Evolutionary conservation across 2,888 invertebrate species (phyloP).

Genomic region (Cosmopolites sordidus): DNA sequence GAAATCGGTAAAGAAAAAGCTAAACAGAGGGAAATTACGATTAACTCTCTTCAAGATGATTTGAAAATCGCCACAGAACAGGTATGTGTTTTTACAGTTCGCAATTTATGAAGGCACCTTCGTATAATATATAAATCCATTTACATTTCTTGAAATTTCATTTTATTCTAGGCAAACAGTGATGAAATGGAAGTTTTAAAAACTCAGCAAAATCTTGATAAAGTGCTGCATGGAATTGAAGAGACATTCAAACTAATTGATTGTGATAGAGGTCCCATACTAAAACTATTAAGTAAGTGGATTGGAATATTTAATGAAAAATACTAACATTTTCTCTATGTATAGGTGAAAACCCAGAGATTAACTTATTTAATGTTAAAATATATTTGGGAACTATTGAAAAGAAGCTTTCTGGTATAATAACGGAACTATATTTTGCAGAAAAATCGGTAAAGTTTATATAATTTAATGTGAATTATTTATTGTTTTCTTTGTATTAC

Average conservation of each 20-base stretch:
- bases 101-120: too few relatives aligned
- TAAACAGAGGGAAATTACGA: conserved; percentile 57
- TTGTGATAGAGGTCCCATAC: conserved; percentile 69
- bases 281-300: conserved; percentile 61
- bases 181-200: conserved; percentile 33
- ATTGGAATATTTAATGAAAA: not conserved
- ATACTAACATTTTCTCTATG: conserved; percentile 12
- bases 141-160: too few relatives aligned
- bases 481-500: conserved; percentile 5
- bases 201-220: conserved; percentile 33
- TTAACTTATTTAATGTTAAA: conserved; percentile 73
- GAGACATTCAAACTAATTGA: conserved; percentile 58
- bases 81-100: conserved; percentile 31
- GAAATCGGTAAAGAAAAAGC: conserved; percentile 56
- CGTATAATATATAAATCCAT: too few relatives aligned
- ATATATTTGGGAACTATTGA: conserved; percentile 81
- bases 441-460: conserved; percentile 37
- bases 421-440: conserved; percentile 53
- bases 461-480: not conserved
- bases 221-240: conserved; percentile 33
- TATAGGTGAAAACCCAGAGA: conserved; percentile 60
- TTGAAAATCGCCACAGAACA: conserved; percentile 52
- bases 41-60: conserved; percentile 53
- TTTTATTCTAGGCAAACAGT: conserved; percentile 28
- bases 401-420: conserved; percentile 64